phyloP scores from a whole-genome alignment of 2,888 invertebrate genomes.

The Harpalus rubripes region DNA sequence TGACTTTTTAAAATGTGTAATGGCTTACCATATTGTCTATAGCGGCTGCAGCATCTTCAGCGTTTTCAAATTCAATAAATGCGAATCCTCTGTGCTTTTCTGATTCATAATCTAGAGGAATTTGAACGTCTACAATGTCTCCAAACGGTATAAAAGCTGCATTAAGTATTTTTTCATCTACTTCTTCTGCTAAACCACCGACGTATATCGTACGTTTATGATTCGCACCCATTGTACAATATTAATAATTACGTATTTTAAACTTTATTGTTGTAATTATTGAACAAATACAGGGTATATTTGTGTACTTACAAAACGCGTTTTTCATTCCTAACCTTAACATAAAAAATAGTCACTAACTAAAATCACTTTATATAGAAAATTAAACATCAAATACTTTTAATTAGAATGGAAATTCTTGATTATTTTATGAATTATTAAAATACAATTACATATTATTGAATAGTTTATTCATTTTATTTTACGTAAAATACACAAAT shows the following conservation, averaged over 20 bases:
- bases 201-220: conserved; percentile 91
- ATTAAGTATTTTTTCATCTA: conserved; percentile 95
- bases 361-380: too few relatives aligned
- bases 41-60: conserved; percentile 98
- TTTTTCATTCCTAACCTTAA: too few relatives aligned
- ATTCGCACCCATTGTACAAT: conserved; percentile 79
- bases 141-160: conserved; percentile 99
- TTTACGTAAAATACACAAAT: neutral
- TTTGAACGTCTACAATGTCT: conserved; percentile 98
- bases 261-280: conserved; percentile 70
- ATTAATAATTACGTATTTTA: neutral
- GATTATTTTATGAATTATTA: too few relatives aligned
- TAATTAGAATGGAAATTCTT: too few relatives aligned
- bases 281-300: neutral
- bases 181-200: conserved; percentile 95
- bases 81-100: conserved; percentile 99
- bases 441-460: too few relatives aligned
- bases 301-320: neutral
- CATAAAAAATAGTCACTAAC: too few relatives aligned
- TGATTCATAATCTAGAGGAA: conserved; percentile 98
- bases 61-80: conserved; percentile 97
- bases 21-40: conserved; percentile 96
- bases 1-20: too few relatives aligned
- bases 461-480: too few relatives aligned
- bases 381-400: too few relatives aligned